Base-by-base conservation (phyloP, 2,888 invertebrate species). In the Drosophila merina region DNA sequence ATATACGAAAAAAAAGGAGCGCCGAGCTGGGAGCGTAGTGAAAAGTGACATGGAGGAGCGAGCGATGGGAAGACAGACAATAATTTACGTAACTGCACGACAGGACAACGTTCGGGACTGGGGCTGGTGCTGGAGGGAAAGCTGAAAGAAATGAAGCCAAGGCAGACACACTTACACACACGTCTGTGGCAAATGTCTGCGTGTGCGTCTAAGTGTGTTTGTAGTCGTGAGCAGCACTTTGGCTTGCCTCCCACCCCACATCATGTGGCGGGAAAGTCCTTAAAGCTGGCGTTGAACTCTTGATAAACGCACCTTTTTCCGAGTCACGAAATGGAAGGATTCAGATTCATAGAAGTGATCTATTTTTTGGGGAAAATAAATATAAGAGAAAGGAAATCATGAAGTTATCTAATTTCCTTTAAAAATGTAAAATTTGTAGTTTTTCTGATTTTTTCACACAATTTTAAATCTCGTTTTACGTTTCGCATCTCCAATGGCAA, bases 51-150 rank as follows among this genome's bases (percentile, higher is more conserved):
- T 71, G 66, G 59, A 62, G 68, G 58, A 74, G 77, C 62, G 60
- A 77, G 83, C 80, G 72, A 66, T 76, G 72, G 76, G 67, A 72
- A 81, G 77, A 72, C 83, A 86, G 87, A 86, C 87, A 81, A 84
- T 84, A 84, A 84, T 86, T 86, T 84, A 84, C 83, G 86, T 79
- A 84, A 79, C 79, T 79, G 72, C 74, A 74, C 67, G 71, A 71
- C 72, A 38, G 59, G 57, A 70, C 57, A 78, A 70, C 14, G 14
- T 62, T 25, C 25, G 66, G 62, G 57, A 54, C 44, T 50, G 33
- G 48, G 26, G 25, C 6, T 3, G 12, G 36, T 9, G 14, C 14
- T 14, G 14, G 9, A 14, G 38, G 5, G 20, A 50, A 20, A 45
- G 42, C 48, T 48, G 44, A 33, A 31, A n/a, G 58, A 47, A 12